A percentile compares a stretch with the other conserved stretches of the same genome.
Evolutionary conservation across 1,140 invertebrate genomes (phyloP).

Genomic region (Drosophila baimaii): DNA sequence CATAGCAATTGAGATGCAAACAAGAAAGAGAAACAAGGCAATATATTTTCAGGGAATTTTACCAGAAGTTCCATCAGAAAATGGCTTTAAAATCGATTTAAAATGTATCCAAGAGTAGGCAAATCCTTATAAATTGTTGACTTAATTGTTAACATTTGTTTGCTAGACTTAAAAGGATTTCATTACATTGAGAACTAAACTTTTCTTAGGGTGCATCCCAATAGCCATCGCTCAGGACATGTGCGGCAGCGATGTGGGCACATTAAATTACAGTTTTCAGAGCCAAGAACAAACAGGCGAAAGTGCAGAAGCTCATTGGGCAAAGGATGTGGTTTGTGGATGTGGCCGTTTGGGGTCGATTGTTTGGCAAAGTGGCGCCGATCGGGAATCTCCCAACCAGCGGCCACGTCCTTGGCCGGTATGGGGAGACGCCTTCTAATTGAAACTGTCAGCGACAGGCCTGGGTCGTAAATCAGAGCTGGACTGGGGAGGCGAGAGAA

Average conservation of each 20-base stretch:
- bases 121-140: background rate
- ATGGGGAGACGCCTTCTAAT: constrained; percentile 47
- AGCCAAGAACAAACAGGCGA: constrained; percentile 56
- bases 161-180: background rate
- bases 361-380: constrained; percentile 35
- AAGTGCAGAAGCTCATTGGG: constrained; percentile 50
- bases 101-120: no score
- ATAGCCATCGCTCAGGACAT: constrained; percentile 17
- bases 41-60: background rate
- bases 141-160: background rate
- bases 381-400: constrained; percentile 14
- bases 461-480: constrained; percentile 66
- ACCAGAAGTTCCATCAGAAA: rapidly evolving
- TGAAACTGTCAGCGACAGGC: constrained; percentile 77
- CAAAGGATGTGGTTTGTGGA: constrained; percentile 18
- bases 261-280: constrained; percentile 62
- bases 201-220: constrained; percentile 23
- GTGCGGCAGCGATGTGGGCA: constrained; percentile 31
- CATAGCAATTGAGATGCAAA: background rate
- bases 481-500: constrained; percentile 22
- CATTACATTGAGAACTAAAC: background rate
- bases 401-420: constrained; percentile 18
- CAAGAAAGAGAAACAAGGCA: background rate
- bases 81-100: background rate
- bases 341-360: constrained; percentile 27